phyloP scores from a whole-genome alignment of 2,797 vertebrate genomes.

The Loriculus beryllinus region DNA sequence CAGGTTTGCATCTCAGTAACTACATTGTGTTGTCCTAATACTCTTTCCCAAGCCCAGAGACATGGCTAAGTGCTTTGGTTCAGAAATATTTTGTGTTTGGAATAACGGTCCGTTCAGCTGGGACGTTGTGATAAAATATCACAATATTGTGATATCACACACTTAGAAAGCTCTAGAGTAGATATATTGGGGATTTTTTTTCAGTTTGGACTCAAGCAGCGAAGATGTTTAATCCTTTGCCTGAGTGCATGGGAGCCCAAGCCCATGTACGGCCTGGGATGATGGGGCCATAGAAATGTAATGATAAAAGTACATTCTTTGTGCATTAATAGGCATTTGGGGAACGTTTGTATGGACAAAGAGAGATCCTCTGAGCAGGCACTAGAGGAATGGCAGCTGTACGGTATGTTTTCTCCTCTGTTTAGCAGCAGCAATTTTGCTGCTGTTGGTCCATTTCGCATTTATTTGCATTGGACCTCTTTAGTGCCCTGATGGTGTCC shows the following conservation, averaged over 20 bases:
- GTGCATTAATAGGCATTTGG: neutral
- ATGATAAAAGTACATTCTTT: neutral
- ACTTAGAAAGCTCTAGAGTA: neutral
- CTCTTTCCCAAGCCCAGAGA: neutral
- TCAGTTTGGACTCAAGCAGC: neutral
- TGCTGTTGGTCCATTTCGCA: neutral
- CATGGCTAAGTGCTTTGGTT: neutral
- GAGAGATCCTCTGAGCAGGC: neutral
- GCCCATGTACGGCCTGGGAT: fast-evolving
- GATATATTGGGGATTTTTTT: neutral
- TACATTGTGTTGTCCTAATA: neutral
- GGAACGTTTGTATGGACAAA: neutral
- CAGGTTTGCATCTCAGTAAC: neutral
- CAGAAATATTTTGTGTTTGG: neutral
- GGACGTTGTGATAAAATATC: neutral
- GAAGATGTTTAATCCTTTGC: neutral
- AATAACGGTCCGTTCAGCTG: neutral
- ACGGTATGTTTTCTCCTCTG: neutral
- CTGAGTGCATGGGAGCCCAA: neutral
- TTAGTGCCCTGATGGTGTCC: neutral
- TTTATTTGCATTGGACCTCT: neutral
- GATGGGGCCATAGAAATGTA: neutral
- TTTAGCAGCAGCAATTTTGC: neutral
- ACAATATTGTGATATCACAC: neutral
- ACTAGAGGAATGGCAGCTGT: neutral